Conservation (phyloP, 1,140 invertebrate genomes). For the Papilio machaon region DNA sequence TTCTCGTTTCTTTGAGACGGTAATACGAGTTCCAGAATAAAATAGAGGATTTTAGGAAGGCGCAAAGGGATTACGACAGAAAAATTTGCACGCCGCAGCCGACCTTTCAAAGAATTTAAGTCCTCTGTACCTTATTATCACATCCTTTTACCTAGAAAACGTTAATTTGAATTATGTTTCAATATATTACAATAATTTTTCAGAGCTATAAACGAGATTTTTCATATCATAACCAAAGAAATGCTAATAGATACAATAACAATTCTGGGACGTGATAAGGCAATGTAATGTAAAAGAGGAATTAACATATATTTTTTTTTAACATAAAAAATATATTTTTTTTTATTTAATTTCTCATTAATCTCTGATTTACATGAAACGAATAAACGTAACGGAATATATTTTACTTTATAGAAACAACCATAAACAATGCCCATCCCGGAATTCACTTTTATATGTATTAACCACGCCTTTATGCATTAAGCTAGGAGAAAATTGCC, state of each 20-base stretch:
- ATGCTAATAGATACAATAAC: not conserved
- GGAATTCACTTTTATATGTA: conserved; percentile 30
- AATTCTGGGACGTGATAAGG: not conserved
- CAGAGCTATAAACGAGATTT: not conserved
- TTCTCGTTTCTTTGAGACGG: conserved; percentile 53
- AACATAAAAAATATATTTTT: too few species aligned
- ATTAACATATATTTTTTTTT: too few species aligned
- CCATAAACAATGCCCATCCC: conserved; percentile 33
- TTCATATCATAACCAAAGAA: not conserved
- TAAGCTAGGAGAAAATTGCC: conserved; percentile 37
- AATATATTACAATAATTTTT: not conserved
- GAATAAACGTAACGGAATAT: not conserved
- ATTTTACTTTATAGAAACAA: not conserved
- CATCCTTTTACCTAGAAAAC: conserved; percentile 11
- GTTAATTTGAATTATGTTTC: not conserved
- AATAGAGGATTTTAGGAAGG: conserved; percentile 63
- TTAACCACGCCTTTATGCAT: conserved; percentile 34
- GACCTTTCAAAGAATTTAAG: conserved; percentile 45
- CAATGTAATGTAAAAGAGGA: not conserved
- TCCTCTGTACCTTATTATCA: conserved; percentile 42
- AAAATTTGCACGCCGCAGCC: conserved; percentile 45
- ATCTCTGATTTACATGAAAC: not conserved
- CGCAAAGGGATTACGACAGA: conserved; percentile 57
- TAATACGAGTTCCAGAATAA: conserved; percentile 60
- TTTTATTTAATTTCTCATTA: not conserved